Conservation (phyloP, 2,888 invertebrate genomes). For the Trachelus tabidus region DNA sequence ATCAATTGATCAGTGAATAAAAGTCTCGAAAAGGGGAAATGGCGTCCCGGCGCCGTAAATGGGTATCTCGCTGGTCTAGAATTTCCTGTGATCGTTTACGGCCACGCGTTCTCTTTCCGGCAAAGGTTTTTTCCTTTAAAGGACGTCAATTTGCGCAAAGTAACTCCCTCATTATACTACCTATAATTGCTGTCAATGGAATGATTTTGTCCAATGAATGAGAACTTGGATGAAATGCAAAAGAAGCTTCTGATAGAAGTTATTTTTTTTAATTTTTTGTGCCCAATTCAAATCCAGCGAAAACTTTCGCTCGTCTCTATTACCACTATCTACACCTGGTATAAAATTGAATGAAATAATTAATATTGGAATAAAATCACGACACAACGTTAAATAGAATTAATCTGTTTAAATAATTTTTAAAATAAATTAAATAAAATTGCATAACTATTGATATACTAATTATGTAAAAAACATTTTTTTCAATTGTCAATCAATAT, state of each 20-base stretch:
- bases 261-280: background rate
- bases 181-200: background rate
- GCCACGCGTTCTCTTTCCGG: background rate
- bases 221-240: background rate
- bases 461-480: no score
- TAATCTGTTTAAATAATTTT: background rate
- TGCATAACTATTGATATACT: no score
- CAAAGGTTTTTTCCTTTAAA: background rate
- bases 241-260: background rate
- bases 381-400: background rate
- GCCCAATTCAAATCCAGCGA: background rate
- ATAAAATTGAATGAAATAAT: background rate
- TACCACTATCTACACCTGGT: background rate
- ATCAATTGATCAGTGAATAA: background rate
- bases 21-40: background rate
- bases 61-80: background rate
- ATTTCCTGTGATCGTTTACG: background rate
- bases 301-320: background rate
- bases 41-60: background rate
- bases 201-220: background rate
- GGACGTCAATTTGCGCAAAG: background rate
- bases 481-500: background rate
- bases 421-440: background rate
- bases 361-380: background rate
- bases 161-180: background rate